Percentiles rank a stretch among this genome's conserved stretches.
These are phyloP conservation scores for Epirrhoe tristata DNA, from an alignment of 2,888 invertebrate genomes.

Conservation along the genomic window DNA sequence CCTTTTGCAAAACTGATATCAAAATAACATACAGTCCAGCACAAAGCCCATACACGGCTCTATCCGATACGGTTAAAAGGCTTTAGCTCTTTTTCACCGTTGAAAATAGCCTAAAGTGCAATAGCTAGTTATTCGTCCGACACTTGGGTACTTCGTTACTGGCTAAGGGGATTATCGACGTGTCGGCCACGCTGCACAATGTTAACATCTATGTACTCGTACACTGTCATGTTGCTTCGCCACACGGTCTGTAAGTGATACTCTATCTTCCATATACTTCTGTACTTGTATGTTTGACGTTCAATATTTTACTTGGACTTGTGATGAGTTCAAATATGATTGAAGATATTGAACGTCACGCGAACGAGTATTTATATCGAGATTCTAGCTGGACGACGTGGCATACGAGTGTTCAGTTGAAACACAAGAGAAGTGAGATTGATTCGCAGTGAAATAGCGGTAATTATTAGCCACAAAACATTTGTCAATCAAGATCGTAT, in stretches of 20 bases:
- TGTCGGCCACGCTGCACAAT: slow-evolving; percentile 46
- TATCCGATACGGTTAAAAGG: slow-evolving; percentile 20
- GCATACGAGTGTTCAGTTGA: too few species aligned
- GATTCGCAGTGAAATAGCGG: too few species aligned
- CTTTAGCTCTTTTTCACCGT: slow-evolving; percentile 36
- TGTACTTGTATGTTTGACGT: not conserved
- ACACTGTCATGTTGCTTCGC: slow-evolving; percentile 4
- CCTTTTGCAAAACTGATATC: not conserved
- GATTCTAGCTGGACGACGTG: too few species aligned
- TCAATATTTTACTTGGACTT: not conserved
- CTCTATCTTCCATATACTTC: not conserved
- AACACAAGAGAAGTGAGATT: too few species aligned
- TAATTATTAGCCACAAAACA: too few species aligned
- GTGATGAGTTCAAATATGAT: not conserved
- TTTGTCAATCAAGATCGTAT: too few species aligned
- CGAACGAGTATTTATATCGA: too few species aligned
- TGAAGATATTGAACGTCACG: not conserved
- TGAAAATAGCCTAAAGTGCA: slow-evolving; percentile 60
- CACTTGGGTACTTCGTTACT: slow-evolving; percentile 71
- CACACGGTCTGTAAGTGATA: slow-evolving; percentile 2
- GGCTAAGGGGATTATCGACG: slow-evolving; percentile 72
- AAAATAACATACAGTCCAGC: not conserved
- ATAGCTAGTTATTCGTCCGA: slow-evolving; percentile 63
- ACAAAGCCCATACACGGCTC: slow-evolving; percentile 2
- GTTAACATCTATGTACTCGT: slow-evolving; percentile 47